Conservation (phyloP, 2,888 invertebrate species). For the Cephalotes varians region DNA sequence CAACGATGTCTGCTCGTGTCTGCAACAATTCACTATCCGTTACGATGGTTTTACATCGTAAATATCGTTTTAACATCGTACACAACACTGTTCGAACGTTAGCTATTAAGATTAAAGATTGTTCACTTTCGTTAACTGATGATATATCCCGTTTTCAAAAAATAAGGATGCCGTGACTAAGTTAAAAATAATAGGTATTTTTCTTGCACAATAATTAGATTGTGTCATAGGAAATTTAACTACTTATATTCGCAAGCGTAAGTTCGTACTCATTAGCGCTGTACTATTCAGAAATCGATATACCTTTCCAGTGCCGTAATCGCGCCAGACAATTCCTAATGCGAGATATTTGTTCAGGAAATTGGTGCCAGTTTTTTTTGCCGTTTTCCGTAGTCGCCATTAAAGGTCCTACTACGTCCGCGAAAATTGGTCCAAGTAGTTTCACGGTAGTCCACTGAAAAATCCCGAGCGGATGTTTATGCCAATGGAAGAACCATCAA, state of each 20-base stretch:
- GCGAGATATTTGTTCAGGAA: slow-evolving; percentile 57
- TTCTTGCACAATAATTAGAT: slow-evolving; percentile 1
- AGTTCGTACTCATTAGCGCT: not conserved
- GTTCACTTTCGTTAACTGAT: not conserved
- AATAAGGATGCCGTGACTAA: not conserved
- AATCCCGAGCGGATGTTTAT: slow-evolving; percentile 49
- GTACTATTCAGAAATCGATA: slow-evolving; percentile 32
- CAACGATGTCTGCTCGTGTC: slow-evolving; percentile 30
- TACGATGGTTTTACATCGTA: not conserved
- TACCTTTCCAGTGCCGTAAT: slow-evolving; percentile 36
- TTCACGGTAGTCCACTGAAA: slow-evolving; percentile 43
- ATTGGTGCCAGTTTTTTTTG: slow-evolving; percentile 57
- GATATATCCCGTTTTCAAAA: not conserved
- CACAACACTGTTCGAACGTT: not conserved
- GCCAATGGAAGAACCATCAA: slow-evolving; percentile 30
- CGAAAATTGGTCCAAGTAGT: slow-evolving; percentile 59
- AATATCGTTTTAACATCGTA: not conserved
- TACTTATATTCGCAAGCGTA: slow-evolving; percentile 7
- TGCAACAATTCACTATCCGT: not conserved
- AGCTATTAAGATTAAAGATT: not conserved
- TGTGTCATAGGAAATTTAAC: not conserved
- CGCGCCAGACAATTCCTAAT: slow-evolving; percentile 41
- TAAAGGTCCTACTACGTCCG: slow-evolving; percentile 54
- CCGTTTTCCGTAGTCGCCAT: slow-evolving; percentile 41
- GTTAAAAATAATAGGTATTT: not conserved